These are phyloP conservation scores for Synanthedon myopaeformis DNA, from an alignment of 2,888 invertebrate species.

Conservation along the genomic window DNA sequence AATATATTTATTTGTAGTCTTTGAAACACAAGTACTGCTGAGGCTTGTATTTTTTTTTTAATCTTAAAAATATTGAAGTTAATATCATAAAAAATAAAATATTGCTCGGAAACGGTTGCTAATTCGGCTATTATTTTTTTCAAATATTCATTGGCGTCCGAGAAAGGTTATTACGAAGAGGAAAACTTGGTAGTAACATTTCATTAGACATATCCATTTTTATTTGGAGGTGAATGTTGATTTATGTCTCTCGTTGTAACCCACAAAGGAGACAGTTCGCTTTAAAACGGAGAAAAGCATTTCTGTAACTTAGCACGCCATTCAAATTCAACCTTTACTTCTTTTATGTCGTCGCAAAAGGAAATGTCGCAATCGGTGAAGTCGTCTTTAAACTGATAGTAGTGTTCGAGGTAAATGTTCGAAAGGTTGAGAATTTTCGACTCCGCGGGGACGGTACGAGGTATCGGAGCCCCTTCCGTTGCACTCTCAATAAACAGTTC, in stretches of 20 bases:
- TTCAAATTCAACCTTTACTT: conserved; percentile 39
- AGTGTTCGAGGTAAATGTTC: conserved; percentile 14
- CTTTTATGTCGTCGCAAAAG: conserved; percentile 35
- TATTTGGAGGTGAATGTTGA: too few relatives aligned
- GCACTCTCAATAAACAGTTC: conserved; percentile 15
- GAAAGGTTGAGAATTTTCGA: conserved; percentile 14
- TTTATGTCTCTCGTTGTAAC: background rate
- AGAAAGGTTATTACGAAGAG: too few relatives aligned
- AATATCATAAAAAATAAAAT: too few relatives aligned
- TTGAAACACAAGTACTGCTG: too few relatives aligned
- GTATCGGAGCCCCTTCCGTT: conserved; percentile 41
- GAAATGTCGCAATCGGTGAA: conserved; percentile 45
- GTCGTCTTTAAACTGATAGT: conserved; percentile 53
- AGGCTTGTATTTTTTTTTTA: too few relatives aligned
- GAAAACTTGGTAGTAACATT: too few relatives aligned
- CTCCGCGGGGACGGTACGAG: conserved; percentile 21
- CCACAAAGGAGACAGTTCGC: background rate
- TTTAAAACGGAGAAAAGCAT: conserved; percentile 10
- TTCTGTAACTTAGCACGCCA: conserved; percentile 13
- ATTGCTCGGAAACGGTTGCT: too few relatives aligned
- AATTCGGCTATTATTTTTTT: too few relatives aligned
- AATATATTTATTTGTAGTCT: too few relatives aligned
- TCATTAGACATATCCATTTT: too few relatives aligned
- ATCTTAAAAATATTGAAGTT: too few relatives aligned
- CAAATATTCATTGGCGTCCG: too few relatives aligned